A percentile compares a stretch with the other conserved stretches of the same genome.
phyloP scores from a whole-genome alignment of 2,888 invertebrate species.

The Plutella xylostella region DNA sequence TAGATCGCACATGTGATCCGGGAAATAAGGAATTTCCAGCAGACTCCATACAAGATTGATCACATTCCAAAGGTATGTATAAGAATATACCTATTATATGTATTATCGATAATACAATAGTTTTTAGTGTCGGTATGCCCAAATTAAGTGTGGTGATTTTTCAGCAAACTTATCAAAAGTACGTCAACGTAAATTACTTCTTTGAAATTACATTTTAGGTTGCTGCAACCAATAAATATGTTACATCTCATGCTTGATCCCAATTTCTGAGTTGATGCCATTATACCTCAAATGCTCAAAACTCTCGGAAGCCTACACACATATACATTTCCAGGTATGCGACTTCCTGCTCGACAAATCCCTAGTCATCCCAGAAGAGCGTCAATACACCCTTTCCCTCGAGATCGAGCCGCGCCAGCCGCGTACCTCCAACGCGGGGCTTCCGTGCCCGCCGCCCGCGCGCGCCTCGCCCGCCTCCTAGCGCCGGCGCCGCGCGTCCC shows the following conservation, averaged over 20 bases:
- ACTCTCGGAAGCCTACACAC: not conserved
- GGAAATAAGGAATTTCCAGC: slow-evolving; percentile 91
- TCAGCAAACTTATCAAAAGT: no score
- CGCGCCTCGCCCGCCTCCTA: slow-evolving; percentile 46
- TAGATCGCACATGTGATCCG: slow-evolving; percentile 94
- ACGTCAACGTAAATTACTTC: no score
- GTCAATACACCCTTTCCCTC: slow-evolving; percentile 84
- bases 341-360: slow-evolving; percentile 84
- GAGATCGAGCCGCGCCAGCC: slow-evolving; percentile 84
- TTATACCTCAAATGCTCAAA: not conserved
- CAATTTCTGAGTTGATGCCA: no score
- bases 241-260: no score
- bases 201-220: no score
- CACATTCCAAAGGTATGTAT: slow-evolving; percentile 78
- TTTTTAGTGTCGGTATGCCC: no score
- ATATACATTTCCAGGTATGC: slow-evolving; percentile 43
- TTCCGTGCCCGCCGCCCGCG: slow-evolving; percentile 28
- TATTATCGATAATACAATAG: no score
- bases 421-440: slow-evolving; percentile 39
- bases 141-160: no score
- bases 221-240: no score
- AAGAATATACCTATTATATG: not conserved
- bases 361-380: slow-evolving; percentile 83
- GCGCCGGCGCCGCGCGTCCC: slow-evolving; percentile 61
- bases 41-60: slow-evolving; percentile 92